Evolutionary conservation across 2,888 invertebrate genomes (phyloP).

Genomic region (Eucera pruinosa): DNA sequence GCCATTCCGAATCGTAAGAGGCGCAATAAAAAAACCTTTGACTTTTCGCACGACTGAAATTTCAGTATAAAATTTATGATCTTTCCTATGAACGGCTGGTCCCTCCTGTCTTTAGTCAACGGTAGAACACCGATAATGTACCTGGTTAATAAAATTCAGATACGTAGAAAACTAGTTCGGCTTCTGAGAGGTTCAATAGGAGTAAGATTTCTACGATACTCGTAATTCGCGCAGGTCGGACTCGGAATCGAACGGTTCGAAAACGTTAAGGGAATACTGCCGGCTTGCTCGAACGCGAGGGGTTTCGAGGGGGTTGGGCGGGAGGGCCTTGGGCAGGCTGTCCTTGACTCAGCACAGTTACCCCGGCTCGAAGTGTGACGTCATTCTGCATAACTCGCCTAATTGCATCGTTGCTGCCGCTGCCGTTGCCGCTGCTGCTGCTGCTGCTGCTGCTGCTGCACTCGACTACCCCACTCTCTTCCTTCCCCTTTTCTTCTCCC

Average conservation of each 20-base stretch:
- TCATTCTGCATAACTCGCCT: slow-evolving; percentile 84
- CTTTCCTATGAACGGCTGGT: too few relatives aligned
- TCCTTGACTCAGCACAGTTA: slow-evolving; percentile 85
- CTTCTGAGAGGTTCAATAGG: too few relatives aligned
- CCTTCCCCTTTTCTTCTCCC: slow-evolving; percentile 11
- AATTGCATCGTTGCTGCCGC: slow-evolving; percentile 83
- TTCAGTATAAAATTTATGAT: too few relatives aligned
- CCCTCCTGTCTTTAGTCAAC: too few relatives aligned
- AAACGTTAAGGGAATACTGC: not conserved
- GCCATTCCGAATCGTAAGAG: too few relatives aligned
- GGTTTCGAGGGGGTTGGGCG: slow-evolving; percentile 51
- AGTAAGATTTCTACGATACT: too few relatives aligned
- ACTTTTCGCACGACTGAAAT: too few relatives aligned
- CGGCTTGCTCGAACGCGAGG: slow-evolving; percentile 41
- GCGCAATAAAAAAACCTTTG: too few relatives aligned
- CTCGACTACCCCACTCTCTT: slow-evolving; percentile 21
- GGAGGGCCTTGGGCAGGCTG: slow-evolving; percentile 82
- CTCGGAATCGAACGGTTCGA: slow-evolving; percentile 3
- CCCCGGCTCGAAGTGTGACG: slow-evolving; percentile 83
- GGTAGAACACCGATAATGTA: too few relatives aligned
- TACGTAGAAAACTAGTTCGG: too few relatives aligned
- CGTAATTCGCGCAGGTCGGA: too few relatives aligned
- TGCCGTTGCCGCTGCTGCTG: slow-evolving; percentile 65
- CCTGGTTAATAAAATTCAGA: too few relatives aligned
- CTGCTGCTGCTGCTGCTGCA: slow-evolving; percentile 51